A percentile compares a stretch with the other conserved stretches of the same genome.
phyloP scores from a whole-genome alignment of 2,888 invertebrate species.

The Polydrusus tereticollis region DNA sequence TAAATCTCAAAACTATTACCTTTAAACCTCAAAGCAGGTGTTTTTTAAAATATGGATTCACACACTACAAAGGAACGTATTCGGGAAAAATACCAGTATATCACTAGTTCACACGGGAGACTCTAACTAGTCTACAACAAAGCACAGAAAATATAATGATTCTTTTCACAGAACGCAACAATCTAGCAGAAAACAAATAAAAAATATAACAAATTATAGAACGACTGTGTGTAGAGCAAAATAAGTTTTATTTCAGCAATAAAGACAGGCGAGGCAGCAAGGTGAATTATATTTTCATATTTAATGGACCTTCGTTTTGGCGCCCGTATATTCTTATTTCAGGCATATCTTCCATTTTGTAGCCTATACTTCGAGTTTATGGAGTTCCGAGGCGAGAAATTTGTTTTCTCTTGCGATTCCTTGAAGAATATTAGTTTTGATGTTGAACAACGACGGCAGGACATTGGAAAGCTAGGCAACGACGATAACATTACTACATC shows the following conservation, averaged over 20 bases:
- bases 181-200: neutral
- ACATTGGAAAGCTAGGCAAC: too few species aligned
- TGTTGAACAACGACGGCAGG: too few species aligned
- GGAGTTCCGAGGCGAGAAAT: constrained; percentile 2
- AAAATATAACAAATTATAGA: neutral
- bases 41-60: too few species aligned
- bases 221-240: neutral
- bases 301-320: constrained; percentile 39
- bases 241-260: constrained; percentile 36
- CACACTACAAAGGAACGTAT: too few species aligned
- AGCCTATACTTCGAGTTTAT: constrained; percentile 24
- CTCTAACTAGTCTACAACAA: too few species aligned
- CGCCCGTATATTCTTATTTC: constrained; percentile 31
- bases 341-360: neutral
- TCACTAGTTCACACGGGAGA: too few species aligned
- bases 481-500: too few species aligned
- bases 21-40: too few species aligned
- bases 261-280: constrained; percentile 25
- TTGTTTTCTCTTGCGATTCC: neutral
- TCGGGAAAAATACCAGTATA: too few species aligned
- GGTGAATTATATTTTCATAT: constrained; percentile 45
- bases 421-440: neutral
- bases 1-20: too few species aligned
- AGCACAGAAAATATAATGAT: neutral
- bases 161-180: neutral